Conservation (phyloP, 2,113 vertebrate genomes). For the western clawed frog (Xenopus tropicalis) region DNA sequence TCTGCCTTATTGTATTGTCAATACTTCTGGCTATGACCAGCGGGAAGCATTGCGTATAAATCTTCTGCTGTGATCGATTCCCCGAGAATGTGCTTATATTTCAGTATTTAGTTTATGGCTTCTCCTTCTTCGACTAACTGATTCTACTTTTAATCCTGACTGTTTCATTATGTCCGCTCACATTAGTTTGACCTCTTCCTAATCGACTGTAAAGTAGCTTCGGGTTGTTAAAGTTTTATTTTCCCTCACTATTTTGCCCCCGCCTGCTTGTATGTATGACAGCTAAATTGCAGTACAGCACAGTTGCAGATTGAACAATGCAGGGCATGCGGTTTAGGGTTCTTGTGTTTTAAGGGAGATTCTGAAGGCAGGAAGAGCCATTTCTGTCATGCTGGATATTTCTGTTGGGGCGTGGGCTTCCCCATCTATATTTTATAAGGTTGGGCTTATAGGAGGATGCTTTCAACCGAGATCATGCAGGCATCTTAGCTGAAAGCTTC, state of each 20-base stretch:
- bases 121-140: neutral
- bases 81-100: conserved; percentile 17
- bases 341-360: conserved; percentile 5
- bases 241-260: neutral
- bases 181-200: conserved; percentile 21
- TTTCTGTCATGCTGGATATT: conserved; percentile 14
- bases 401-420: conserved; percentile 2
- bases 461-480: conserved; percentile 24
- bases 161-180: conserved; percentile 18
- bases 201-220: conserved; percentile 29
- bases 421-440: conserved; percentile 39
- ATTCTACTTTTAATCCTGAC: conserved; percentile 6
- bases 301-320: neutral
- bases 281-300: neutral
- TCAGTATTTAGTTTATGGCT: conserved; percentile 6
- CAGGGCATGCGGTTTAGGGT: neutral
- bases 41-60: neutral
- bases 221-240: neutral
- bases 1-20: conserved; percentile 32
- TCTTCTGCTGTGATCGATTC: conserved; percentile 28
- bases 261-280: neutral
- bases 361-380: neutral
- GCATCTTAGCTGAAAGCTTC: conserved; percentile 13
- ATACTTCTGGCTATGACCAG: conserved; percentile 10
- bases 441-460: conserved; percentile 24